These are phyloP conservation scores for Drosophila prostipennis DNA, from an alignment of 2,888 invertebrate genomes.

Conservation along the genomic window DNA sequence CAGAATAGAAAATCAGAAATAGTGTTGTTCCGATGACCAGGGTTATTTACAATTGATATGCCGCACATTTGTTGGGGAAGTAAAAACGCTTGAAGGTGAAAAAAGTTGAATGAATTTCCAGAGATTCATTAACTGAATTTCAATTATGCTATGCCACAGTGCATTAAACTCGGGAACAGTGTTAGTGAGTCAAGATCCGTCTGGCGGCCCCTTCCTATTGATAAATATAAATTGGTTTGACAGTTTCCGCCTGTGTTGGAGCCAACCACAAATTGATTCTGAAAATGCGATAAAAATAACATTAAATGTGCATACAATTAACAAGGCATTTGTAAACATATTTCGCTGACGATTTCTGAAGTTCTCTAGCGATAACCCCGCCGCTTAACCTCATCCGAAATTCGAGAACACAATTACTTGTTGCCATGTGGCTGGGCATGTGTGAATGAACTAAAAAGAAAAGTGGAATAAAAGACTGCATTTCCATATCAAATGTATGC, in stretches of 20 bases:
- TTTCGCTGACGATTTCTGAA: slow-evolving; percentile 5
- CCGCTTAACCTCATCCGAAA: slow-evolving; percentile 16
- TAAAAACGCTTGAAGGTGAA: slow-evolving; percentile 41
- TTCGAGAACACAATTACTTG: slow-evolving; percentile 26
- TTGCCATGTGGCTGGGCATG: slow-evolving; percentile 53
- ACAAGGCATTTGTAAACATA: slow-evolving; percentile 8
- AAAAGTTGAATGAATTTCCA: slow-evolving; percentile 22
- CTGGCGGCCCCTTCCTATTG: slow-evolving; percentile 8
- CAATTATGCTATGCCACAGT: slow-evolving; percentile 9
- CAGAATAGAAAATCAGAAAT: slow-evolving; percentile 11
- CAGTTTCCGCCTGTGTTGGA: slow-evolving; percentile 16
- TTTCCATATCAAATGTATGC: slow-evolving; percentile 70
- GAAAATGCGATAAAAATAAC: slow-evolving; percentile 14
- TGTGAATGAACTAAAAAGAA: slow-evolving; percentile 48
- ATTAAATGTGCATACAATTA: slow-evolving; percentile 12
- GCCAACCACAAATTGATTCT: slow-evolving; percentile 32
- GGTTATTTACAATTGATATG: slow-evolving; percentile 56
- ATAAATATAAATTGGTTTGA: slow-evolving; percentile 19
- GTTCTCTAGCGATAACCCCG: slow-evolving; percentile 31
- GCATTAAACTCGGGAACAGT: slow-evolving; percentile 36
- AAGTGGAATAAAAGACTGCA: slow-evolving; percentile 19
- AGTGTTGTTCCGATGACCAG: slow-evolving; percentile 15
- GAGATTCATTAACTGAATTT: slow-evolving; percentile 23
- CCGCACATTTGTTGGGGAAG: slow-evolving; percentile 42
- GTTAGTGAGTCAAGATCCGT: slow-evolving; percentile 20